Base-by-base conservation (phyloP, 1,140 invertebrate species). In the Halictus rubicundus region DNA sequence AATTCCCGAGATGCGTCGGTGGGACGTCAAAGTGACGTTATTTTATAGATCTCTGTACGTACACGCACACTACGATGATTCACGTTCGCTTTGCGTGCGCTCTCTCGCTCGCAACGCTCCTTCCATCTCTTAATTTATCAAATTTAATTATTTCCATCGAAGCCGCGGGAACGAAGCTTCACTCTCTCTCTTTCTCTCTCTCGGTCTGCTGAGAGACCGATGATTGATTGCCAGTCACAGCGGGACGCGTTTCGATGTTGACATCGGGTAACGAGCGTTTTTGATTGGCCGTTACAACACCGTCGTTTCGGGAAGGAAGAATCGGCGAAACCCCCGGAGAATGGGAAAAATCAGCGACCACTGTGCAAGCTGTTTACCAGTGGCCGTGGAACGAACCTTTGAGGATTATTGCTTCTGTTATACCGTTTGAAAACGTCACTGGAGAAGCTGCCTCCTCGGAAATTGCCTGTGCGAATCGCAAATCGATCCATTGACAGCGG, bases 61-160 rank as follows among this genome's bases (percentile, higher is more conserved):
- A 59, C 25, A 63, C 60, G 19, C 23, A 72, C n/a, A n/a, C n/a
- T n/a, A n/a, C n/a, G 70, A 63, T 73, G 70, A 73, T 60, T 70
- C 68, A 79, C 70, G 46, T 57, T 68, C 6, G 21, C 27, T 19
- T 57, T n/a, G 54, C 19, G 16, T 52, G 19, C 9, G 23, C n/a
- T n/a, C n/a, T n/a, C n/a, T n/a, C 37, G n/a, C 52, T 60, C 60
- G 39, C 1, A 19, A 21, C 32, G 21, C 27, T 59, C 16, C 12
- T 10, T 27, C 0, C 14, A 14, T 6, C 61, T 65, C 39, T 61
- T 61, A 61, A 69, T 70, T 74, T 70, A 61, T 61, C 42, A 77
- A 66, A 77, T 61, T 32, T 49, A 16, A 49, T 77, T 23, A 25
- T 19, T 12, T 7, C 16, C 25, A 16, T n/a, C 39, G 8, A 16